Base-by-base conservation (phyloP, 2,113 vertebrate genomes). In the Pseudorhombus dupliciocellatus region DNA sequence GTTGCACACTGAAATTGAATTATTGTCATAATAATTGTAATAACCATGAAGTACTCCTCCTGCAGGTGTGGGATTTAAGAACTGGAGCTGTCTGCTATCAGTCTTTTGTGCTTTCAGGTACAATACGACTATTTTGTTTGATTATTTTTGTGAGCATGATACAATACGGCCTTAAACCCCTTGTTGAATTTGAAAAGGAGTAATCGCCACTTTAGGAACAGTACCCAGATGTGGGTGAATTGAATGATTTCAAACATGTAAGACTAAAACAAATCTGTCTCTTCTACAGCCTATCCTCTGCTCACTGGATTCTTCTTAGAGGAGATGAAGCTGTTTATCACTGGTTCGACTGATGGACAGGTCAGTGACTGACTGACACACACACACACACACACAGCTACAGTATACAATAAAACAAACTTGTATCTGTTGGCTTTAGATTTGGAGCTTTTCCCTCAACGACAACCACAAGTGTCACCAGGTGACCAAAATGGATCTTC, bases 41-140 rank as follows among this genome's bases (percentile, higher is more conserved):
- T 59, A 37, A 69, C 30, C 20, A 16, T 14, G 6, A 8, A 31
- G 20, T n/a, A 8, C 7, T 54, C 64, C 70, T 86, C 51, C 28
- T 40, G 25, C 4, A 98, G 96, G 92, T 98, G 6, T 98, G 96
- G 96, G 75, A 96, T 91, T 91, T 92, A 81, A 85, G 48, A 76
- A 59, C 74, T 0, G 75, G 87, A 63, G 66, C 88, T 1, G 44
- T 94, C 51, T 78, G 92, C 15, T 93, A 95, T 87, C 93, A 92
- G 53, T 98, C 96, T 11, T 90, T 91, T 83, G 93, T 98, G 46
- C 83, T 97, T 56, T 92, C 96, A 86, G 93, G 97, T 96, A 90
- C 30, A 40, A 44, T 40, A 73, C 62, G 10, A 64, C 18, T 21
- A 20, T 61, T 21, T 53, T 1, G 4, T 73, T 46, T 64, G 4